A percentile compares a stretch with the other conserved stretches of the same genome.
Conservation (phyloP, 1,140 invertebrate species). For the Periplaneta americana region DNA sequence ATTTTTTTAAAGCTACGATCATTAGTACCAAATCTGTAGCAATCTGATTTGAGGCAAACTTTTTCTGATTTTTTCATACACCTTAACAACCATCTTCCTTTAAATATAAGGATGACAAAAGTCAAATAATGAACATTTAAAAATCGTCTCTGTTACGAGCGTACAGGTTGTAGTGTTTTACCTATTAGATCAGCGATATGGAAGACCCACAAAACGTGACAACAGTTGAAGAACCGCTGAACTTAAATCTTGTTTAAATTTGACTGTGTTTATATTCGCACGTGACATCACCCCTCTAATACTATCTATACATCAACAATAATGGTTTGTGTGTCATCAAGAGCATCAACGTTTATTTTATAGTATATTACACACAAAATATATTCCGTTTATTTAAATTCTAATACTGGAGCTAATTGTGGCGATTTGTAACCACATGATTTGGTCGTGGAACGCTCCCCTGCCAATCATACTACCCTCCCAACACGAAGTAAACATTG, state of each 20-base stretch:
- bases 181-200: neutral
- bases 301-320: neutral
- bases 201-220: neutral
- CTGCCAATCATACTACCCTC: neutral
- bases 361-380: neutral
- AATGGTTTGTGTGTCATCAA: neutral
- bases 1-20: no score
- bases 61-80: no score
- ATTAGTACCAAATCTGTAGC: no score
- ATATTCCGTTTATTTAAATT: neutral
- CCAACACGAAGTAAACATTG: neutral
- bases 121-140: no score
- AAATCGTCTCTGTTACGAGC: no score
- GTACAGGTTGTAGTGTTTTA: no score
- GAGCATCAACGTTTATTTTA: neutral
- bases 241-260: neutral
- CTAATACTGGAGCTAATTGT: neutral
- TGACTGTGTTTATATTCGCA: neutral
- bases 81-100: no score
- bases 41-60: no score
- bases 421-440: neutral
- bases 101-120: no score
- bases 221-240: neutral
- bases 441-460: neutral
- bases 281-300: neutral